phyloP scores from a whole-genome alignment of 2,113 vertebrate genomes.

The Gopherus evgoodei region DNA sequence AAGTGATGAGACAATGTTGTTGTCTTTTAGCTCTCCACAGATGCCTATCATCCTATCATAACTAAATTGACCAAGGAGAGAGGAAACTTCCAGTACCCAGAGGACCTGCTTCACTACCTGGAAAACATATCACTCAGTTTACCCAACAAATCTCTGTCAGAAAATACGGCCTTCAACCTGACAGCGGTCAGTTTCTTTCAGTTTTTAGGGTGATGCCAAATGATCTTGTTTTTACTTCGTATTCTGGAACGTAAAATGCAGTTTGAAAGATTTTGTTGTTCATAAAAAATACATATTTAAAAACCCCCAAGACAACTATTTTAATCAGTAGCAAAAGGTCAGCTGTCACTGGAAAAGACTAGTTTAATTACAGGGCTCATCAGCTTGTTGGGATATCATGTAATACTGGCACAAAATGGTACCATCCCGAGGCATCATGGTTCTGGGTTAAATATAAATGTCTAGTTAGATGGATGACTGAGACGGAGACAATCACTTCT shows the following conservation, averaged over 20 bases:
- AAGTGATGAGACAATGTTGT: not conserved
- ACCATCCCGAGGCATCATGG: not conserved
- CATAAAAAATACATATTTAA: accelerated
- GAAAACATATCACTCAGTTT: slow-evolving; percentile 77
- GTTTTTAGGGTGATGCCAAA: not conserved
- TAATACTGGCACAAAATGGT: not conserved
- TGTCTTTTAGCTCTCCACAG: slow-evolving; percentile 73
- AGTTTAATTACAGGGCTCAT: not conserved
- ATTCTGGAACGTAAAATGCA: accelerated
- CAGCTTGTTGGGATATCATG: accelerated
- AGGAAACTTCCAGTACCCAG: slow-evolving; percentile 26
- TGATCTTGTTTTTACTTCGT: not conserved
- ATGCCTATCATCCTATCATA: slow-evolving; percentile 76
- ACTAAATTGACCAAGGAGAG: slow-evolving; percentile 49
- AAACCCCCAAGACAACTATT: not conserved
- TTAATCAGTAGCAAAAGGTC: not conserved
- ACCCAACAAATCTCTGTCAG: slow-evolving; percentile 78
- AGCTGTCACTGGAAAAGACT: not conserved
- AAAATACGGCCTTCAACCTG: slow-evolving; percentile 84
- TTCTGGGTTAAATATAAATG: not conserved
- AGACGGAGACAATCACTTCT: not conserved
- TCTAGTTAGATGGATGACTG: not conserved
- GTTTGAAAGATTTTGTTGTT: not conserved
- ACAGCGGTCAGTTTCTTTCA: slow-evolving; percentile 80
- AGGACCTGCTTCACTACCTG: slow-evolving; percentile 72